phyloP scores from a whole-genome alignment of 1,140 invertebrate species.

The Pararge aegeria region DNA sequence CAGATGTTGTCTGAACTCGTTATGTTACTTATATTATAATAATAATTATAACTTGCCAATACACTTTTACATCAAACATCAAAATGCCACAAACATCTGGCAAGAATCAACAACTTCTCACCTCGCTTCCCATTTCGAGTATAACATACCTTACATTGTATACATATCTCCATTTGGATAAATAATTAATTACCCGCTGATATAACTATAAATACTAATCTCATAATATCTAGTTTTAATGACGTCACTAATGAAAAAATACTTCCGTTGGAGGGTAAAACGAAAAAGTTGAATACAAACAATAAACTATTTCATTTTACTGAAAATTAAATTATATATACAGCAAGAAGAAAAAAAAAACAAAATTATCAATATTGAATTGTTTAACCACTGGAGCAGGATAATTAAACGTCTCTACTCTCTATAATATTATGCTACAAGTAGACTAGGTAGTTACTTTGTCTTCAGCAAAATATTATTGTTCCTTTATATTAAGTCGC shows the following conservation, averaged over 20 bases:
- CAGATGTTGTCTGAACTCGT: neutral
- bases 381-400: neutral
- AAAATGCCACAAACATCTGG: constrained; percentile 60
- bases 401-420: too few species aligned
- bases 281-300: too few species aligned
- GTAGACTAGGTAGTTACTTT: neutral
- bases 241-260: constrained; percentile 41
- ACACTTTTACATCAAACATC: constrained; percentile 62
- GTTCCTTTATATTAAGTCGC: neutral
- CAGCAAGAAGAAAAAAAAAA: neutral
- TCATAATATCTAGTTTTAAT: constrained; percentile 57
- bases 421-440: too few species aligned
- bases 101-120: constrained; percentile 65
- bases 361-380: too few species aligned
- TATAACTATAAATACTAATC: constrained; percentile 71
- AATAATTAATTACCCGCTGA: constrained; percentile 57
- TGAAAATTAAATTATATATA: neutral
- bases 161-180: constrained; percentile 57
- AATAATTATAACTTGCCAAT: constrained; percentile 51
- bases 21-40: constrained; percentile 4
- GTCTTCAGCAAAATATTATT: neutral
- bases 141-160: constrained; percentile 58
- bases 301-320: neutral
- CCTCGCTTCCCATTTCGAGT: constrained; percentile 39
- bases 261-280: constrained; percentile 25